phyloP scores from a whole-genome alignment of 2,113 vertebrate species.

The Falco punctatus region DNA sequence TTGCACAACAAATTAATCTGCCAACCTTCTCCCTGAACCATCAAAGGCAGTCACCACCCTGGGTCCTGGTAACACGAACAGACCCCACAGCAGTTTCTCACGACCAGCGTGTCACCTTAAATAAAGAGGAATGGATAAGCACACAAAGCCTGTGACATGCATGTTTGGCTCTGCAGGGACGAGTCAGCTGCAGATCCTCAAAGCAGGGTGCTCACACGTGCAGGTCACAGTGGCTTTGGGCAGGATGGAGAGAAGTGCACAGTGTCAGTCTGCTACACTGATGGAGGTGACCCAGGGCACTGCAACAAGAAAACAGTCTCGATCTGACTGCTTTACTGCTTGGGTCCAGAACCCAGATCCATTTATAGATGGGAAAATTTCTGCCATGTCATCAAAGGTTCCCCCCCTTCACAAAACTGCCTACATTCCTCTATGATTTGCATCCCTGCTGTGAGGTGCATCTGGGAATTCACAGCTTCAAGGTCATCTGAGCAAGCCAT shows the following conservation, averaged over 20 bases:
- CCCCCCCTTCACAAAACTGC: background rate
- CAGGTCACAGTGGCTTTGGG: background rate
- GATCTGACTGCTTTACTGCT: background rate
- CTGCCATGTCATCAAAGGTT: background rate
- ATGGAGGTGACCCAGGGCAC: accelerated
- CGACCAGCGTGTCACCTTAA: accelerated
- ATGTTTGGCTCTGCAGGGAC: accelerated
- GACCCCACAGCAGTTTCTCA: background rate
- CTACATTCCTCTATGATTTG: background rate
- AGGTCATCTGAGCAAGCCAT: background rate
- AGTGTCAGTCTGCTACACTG: background rate
- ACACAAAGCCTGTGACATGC: accelerated
- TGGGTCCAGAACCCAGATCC: background rate
- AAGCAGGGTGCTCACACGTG: background rate
- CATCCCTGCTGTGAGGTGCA: background rate
- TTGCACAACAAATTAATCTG: background rate
- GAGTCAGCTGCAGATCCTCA: background rate
- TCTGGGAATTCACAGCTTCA: background rate
- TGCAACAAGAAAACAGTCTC: background rate
- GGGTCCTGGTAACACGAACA: background rate
- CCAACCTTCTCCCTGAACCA: background rate
- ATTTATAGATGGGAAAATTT: background rate
- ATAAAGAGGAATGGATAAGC: background rate
- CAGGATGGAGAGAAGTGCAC: background rate
- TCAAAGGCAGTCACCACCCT: background rate